Evolutionary conservation across 2,888 invertebrate species (phyloP).

Genomic region (Romanomermis culicivorax): DNA sequence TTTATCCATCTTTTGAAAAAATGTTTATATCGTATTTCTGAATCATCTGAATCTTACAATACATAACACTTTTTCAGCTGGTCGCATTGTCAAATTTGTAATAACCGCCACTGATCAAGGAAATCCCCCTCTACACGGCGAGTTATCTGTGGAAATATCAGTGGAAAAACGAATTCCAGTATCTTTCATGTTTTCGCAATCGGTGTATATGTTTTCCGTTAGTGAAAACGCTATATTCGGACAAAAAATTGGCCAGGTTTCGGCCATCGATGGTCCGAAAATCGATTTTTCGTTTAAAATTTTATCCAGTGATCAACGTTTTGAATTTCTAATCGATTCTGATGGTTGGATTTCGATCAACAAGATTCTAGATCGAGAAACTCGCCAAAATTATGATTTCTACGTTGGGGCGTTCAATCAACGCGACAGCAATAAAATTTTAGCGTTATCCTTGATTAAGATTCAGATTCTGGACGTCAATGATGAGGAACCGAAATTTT

Average conservation of each 20-base stretch:
- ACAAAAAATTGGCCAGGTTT: conserved; percentile 3
- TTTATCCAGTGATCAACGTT: too few species aligned
- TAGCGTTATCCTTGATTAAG: conserved; percentile 40
- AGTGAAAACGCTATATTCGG: conserved; percentile 3
- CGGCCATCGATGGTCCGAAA: neutral
- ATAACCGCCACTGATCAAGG: conserved; percentile 66
- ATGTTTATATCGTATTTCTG: too few species aligned
- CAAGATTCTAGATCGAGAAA: conserved; percentile 4
- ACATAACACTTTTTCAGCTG: conserved; percentile 44
- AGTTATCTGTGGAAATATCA: conserved; percentile 57
- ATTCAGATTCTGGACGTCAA: conserved; percentile 68
- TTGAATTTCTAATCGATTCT: too few species aligned
- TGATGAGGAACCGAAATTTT: conserved; percentile 61
- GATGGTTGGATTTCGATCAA: neutral
- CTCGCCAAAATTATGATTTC: neutral
- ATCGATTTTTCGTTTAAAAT: neutral
- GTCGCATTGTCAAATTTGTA: conserved; percentile 62
- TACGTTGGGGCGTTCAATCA: neutral
- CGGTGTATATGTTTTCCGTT: conserved; percentile 4
- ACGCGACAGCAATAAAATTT: too few species aligned
- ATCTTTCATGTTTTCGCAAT: neutral
- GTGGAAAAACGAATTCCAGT: conserved; percentile 34
- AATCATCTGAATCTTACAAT: too few species aligned
- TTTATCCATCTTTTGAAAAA: too few species aligned
- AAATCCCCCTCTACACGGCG: conserved; percentile 44